Percentiles rank a stretch among this genome's conserved stretches.
These are phyloP conservation scores for Sternotherus odoratus DNA, from an alignment of 2,797 vertebrate species.

Conservation along the genomic window DNA sequence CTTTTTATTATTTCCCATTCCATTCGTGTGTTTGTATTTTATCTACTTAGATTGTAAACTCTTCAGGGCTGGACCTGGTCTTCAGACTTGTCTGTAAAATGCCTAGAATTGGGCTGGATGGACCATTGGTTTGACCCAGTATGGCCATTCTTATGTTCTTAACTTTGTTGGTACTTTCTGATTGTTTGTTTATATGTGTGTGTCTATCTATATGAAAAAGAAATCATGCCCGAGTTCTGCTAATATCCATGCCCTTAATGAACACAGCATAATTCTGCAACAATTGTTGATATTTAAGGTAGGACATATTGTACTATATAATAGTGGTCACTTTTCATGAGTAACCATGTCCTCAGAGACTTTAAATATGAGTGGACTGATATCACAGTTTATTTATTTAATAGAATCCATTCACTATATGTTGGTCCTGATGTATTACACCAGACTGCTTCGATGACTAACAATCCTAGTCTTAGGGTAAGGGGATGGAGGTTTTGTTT, in stretches of 20 bases:
- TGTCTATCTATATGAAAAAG: background rate
- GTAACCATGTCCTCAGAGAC: background rate
- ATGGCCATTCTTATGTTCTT: no score
- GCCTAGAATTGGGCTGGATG: background rate
- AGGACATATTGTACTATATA: accelerated
- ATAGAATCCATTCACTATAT: background rate
- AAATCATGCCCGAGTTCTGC: background rate
- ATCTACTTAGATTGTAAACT: background rate
- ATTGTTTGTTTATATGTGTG: accelerated
- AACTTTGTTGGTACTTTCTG: background rate
- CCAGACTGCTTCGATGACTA: accelerated
- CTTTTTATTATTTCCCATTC: background rate
- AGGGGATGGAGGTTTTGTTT: background rate
- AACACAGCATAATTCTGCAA: background rate
- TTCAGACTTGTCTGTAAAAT: background rate
- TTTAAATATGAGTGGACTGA: background rate
- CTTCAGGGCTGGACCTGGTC: background rate
- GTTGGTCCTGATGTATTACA: background rate
- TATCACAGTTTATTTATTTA: background rate
- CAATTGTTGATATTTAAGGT: background rate
- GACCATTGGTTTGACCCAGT: no score
- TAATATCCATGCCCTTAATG: background rate
- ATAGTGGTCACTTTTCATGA: background rate
- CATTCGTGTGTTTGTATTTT: background rate
- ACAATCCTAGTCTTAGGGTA: background rate